A percentile compares a stretch with the other conserved stretches of the same genome.
These are phyloP conservation scores for Panopea generosa DNA, from an alignment of 2,888 invertebrate species.

Conservation along the genomic window DNA sequence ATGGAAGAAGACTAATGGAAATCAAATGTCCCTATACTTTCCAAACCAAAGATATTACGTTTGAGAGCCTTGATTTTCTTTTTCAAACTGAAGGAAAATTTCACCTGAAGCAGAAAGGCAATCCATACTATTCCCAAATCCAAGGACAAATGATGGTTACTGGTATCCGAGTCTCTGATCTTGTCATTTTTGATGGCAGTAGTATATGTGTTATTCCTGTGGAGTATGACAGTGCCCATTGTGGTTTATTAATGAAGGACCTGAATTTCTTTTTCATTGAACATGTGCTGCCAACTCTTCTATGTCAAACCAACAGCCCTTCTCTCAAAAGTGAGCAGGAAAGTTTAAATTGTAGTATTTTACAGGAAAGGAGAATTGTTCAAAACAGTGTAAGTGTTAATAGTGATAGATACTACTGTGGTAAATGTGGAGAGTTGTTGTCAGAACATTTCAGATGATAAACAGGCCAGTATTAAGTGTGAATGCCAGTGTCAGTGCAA, in stretches of 20 bases:
- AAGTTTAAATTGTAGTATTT: neutral
- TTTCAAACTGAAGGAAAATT: neutral
- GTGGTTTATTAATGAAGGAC: neutral
- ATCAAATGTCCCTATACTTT: slow-evolving; percentile 27
- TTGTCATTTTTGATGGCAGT: slow-evolving; percentile 24
- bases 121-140: slow-evolving; percentile 25
- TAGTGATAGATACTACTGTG: slow-evolving; percentile 14
- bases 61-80: slow-evolving; percentile 15
- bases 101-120: slow-evolving; percentile 4
- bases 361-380: neutral
- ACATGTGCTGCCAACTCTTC: neutral
- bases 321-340: too few species aligned
- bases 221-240: neutral
- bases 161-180: slow-evolving; percentile 18
- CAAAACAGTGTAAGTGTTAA: neutral
- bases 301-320: neutral
- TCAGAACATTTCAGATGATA: slow-evolving; percentile 1
- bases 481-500: slow-evolving; percentile 22
- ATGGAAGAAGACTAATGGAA: slow-evolving; percentile 19
- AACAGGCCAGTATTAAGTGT: slow-evolving; percentile 17
- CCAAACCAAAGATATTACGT: neutral
- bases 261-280: neutral
- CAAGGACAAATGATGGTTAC: slow-evolving; percentile 30
- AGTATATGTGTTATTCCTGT: slow-evolving; percentile 7
- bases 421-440: slow-evolving; percentile 23